A percentile compares a stretch with the other conserved stretches of the same genome.
These are phyloP conservation scores for Lacanobia wlatinum DNA, from an alignment of 2,888 invertebrate genomes.

Conservation along the genomic window DNA sequence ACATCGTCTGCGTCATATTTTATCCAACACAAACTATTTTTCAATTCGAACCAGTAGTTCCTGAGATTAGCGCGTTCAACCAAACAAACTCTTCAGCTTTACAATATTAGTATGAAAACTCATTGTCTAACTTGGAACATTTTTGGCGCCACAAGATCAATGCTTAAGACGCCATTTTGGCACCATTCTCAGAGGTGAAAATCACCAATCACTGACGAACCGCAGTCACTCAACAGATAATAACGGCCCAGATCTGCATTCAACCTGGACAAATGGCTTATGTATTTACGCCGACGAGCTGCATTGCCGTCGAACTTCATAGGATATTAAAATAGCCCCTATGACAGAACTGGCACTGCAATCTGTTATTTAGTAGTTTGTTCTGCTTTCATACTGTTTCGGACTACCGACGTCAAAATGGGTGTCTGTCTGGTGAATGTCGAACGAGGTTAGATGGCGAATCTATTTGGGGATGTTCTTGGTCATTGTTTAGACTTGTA, in stretches of 20 bases:
- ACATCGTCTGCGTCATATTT: too few species aligned
- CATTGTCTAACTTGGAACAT: too few species aligned
- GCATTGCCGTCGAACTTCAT: constrained; percentile 54
- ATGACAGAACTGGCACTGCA: constrained; percentile 28
- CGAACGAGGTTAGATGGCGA: constrained; percentile 28
- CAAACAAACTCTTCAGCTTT: too few species aligned
- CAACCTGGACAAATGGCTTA: constrained; percentile 11
- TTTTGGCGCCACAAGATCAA: too few species aligned
- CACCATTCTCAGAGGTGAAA: too few species aligned
- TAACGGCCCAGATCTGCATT: not conserved
- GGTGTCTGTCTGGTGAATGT: constrained; percentile 4
- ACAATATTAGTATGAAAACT: too few species aligned
- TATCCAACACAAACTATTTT: too few species aligned
- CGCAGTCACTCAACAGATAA: constrained; percentile 30
- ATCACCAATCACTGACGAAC: not conserved
- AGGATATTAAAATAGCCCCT: constrained; percentile 56
- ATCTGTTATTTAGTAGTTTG: constrained; percentile 53
- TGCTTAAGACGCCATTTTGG: too few species aligned
- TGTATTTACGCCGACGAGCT: constrained; percentile 4
- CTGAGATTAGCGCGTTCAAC: too few species aligned
- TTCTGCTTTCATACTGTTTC: constrained; percentile 46
- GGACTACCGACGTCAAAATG: constrained; percentile 10
- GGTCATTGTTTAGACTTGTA: constrained; percentile 7
- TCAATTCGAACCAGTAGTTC: too few species aligned
- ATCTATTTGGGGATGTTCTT: constrained; percentile 8